These are phyloP conservation scores for Microcaecilia unicolor DNA, from an alignment of 2,797 vertebrate genomes.

Conservation along the genomic window DNA sequence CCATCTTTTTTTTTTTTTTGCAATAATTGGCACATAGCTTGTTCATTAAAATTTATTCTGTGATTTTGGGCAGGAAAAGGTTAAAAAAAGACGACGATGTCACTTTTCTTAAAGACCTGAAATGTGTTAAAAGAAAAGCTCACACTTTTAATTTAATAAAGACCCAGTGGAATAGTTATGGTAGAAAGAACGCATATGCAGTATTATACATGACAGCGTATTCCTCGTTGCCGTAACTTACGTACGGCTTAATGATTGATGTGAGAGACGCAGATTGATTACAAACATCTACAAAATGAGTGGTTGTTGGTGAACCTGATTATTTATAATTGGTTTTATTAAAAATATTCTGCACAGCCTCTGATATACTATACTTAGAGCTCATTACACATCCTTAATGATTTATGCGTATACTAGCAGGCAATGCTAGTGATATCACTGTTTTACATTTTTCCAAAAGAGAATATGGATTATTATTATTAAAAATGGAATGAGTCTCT, in stretches of 20 bases:
- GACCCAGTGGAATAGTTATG: background rate
- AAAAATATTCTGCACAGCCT: slow-evolving; percentile 20
- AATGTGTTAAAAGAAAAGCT: background rate
- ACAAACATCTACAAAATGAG: slow-evolving; percentile 5
- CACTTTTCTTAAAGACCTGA: background rate
- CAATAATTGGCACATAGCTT: too few relatives aligned
- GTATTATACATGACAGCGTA: slow-evolving; percentile 5
- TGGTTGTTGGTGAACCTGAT: slow-evolving; percentile 22
- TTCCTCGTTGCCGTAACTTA: slow-evolving; percentile 9
- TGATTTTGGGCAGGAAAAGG: background rate
- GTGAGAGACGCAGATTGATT: slow-evolving; percentile 16
- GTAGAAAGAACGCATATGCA: background rate
- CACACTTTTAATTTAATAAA: background rate
- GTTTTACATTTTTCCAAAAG: slow-evolving; percentile 22
- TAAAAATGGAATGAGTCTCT: slow-evolving; percentile 38
- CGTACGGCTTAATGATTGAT: slow-evolving; percentile 14
- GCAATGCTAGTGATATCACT: slow-evolving; percentile 25
- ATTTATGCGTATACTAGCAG: slow-evolving; percentile 20
- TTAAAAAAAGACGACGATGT: too few relatives aligned
- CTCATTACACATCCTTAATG: slow-evolving; percentile 17
- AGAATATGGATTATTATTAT: slow-evolving; percentile 40
- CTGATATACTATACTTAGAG: slow-evolving; percentile 10
- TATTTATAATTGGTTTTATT: slow-evolving; percentile 35
- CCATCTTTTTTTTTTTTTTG: too few relatives aligned
- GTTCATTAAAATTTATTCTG: background rate